Conservation (phyloP, 1,140 invertebrate genomes). For the Caenorhabditis remanei region DNA sequence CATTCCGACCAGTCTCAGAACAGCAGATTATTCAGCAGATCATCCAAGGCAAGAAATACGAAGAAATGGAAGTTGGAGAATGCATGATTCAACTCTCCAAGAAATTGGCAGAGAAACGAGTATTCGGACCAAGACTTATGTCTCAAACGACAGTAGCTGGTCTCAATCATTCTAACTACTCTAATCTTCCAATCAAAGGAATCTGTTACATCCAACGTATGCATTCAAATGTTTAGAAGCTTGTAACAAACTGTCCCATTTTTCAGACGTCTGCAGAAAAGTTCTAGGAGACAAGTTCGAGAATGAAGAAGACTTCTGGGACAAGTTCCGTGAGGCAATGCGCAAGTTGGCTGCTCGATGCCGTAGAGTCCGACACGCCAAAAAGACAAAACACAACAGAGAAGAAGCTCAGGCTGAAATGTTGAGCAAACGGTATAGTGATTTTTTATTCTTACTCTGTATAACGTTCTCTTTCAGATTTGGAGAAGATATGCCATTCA, state of each 20-base stretch:
- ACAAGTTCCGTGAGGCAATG: conserved; percentile 66
- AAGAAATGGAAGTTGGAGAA: conserved; percentile 63
- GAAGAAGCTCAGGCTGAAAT: conserved; percentile 45
- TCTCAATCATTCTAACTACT: conserved; percentile 68
- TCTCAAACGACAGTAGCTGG: conserved; percentile 69
- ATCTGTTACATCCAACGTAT: conserved; percentile 70
- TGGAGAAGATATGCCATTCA: conserved; percentile 46
- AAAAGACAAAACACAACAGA: conserved; percentile 62
- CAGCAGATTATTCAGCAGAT: conserved; percentile 66
- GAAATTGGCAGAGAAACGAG: conserved; percentile 67
- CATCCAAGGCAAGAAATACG: conserved; percentile 65
- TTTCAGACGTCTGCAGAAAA: conserved; percentile 65
- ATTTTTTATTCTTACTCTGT: too few relatives aligned
- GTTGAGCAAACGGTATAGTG: conserved; percentile 24
- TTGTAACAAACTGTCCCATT: not conserved
- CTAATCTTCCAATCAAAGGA: conserved; percentile 67
- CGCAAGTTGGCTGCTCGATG: conserved; percentile 62
- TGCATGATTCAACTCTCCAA: conserved; percentile 66
- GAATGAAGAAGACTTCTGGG: conserved; percentile 67
- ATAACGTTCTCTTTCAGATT: not conserved
- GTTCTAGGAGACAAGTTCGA: conserved; percentile 62
- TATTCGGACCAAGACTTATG: conserved; percentile 68
- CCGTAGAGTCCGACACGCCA: conserved; percentile 65
- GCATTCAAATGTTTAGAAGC: not conserved
- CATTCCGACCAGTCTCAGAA: conserved; percentile 63